Base-by-base conservation (phyloP, 2,113 vertebrate species). In the Pollimyrus isidori region DNA sequence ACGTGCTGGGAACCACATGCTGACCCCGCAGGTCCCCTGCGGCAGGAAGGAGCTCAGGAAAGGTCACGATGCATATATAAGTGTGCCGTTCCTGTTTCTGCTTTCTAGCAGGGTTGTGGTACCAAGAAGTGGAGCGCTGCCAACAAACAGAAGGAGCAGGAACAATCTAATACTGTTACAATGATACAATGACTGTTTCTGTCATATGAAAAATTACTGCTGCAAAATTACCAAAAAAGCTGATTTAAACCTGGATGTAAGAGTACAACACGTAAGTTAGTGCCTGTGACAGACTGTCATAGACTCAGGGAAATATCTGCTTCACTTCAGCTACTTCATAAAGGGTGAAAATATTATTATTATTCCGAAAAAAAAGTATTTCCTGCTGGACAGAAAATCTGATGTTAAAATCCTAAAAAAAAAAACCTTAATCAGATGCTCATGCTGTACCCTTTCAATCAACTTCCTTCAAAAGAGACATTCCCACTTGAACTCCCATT, bases 11-110 rank as follows among this genome's bases (percentile, higher is more conserved):
- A 58, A 58, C 89, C 90, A 65, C 90, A 80, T 86, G 87, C 62
- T 84, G 89, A 86, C 87, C 48, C 35, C 76, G 62, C 11, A 69
- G 86, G 45, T 89, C 89, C 83, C 88, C 76, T 90, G 46, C 90
- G 73, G 89, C 90, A 88, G 84, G 91, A 90, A 46, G 23, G 49
- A 65, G 83, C 35, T 56, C 45, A 87, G 17, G 83, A 93, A 92
- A 93, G 92, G 92, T 93, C 91, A 91, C 2, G 13, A 49, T 65
- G 89, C 62, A 88, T 69, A 90, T 56, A 87, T 87, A 90, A 90
- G 58, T 26, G n/a, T 30, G 39, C 35, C 76, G 50, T 45, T 87
- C 83, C 62, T 26, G 30, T 83, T 46, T 35, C 50, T 49, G 62
- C 52, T 46, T 84, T 39, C 23, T 26, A 19, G 52, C 21, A 85